phyloP scores from a whole-genome alignment of 2,113 vertebrate species.

The Bambusicola thoracicus region DNA sequence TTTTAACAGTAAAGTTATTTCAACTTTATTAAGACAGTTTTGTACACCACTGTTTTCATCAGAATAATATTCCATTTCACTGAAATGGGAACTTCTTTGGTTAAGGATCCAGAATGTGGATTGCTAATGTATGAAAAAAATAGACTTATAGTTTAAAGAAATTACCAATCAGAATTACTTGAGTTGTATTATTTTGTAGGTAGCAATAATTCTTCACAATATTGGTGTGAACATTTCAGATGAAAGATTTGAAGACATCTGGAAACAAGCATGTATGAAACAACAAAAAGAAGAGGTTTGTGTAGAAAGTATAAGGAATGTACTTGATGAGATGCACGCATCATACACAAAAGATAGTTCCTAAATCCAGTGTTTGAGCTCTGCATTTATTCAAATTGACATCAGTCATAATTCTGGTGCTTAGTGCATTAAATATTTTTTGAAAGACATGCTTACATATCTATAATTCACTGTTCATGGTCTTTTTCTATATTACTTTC shows the following conservation, averaged over 20 bases:
- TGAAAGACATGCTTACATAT: not conserved
- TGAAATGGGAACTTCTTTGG: not conserved
- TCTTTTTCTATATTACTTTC: not conserved
- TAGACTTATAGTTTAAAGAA: not conserved
- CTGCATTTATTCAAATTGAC: not conserved
- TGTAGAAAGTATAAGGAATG: slow-evolving; percentile 80
- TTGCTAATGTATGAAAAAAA: not conserved
- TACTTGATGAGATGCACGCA: slow-evolving; percentile 78
- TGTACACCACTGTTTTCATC: not conserved
- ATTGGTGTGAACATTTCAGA: slow-evolving; percentile 78
- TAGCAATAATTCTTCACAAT: slow-evolving; percentile 82
- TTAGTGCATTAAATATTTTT: not conserved
- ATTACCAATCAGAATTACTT: not conserved
- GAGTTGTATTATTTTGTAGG: slow-evolving; percentile 71
- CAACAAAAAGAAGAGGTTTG: slow-evolving; percentile 83
- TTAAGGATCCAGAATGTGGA: not conserved
- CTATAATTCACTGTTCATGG: not conserved
- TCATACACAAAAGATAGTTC: not conserved
- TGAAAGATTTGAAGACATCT: slow-evolving; percentile 84
- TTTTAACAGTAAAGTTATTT: not conserved
- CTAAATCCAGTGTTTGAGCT: not conserved
- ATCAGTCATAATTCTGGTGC: not conserved
- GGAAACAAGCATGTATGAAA: slow-evolving; percentile 82
- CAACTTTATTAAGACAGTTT: not conserved
- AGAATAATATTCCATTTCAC: not conserved